Percentiles rank a stretch among this genome's conserved stretches.
Conservation (phyloP, 2,113 vertebrate species). For the Pao palembangensis region DNA sequence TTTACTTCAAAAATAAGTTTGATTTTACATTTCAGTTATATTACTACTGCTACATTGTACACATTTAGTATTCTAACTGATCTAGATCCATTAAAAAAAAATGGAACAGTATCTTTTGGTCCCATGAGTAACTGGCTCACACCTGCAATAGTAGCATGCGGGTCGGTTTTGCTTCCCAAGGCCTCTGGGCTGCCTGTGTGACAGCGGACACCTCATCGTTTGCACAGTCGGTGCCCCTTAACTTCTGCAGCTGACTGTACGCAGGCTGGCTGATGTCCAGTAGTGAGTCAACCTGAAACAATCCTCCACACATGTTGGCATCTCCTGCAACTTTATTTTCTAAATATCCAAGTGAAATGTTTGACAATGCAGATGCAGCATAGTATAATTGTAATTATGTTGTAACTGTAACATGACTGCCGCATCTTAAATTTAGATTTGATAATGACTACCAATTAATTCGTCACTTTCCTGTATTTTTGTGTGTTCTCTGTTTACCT, state of each 20-base stretch:
- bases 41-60: not conserved
- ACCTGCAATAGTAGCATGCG: slow-evolving; percentile 90
- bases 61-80: not conserved
- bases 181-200: slow-evolving; percentile 78
- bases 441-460: too few relatives aligned
- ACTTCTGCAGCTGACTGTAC: slow-evolving; percentile 86
- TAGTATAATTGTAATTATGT: not conserved
- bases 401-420: not conserved
- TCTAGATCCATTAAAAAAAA: not conserved
- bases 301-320: not conserved
- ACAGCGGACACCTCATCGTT: slow-evolving; percentile 86
- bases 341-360: not conserved
- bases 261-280: slow-evolving; percentile 91
- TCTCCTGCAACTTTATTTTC: not conserved
- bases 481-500: too few relatives aligned
- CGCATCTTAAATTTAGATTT: not conserved
- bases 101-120: not conserved
- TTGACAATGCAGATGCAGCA: not conserved
- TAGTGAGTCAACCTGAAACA: slow-evolving; percentile 80
- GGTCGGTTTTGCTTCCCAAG: slow-evolving; percentile 88
- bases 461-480: too few relatives aligned
- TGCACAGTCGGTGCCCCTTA: slow-evolving; percentile 78
- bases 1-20: too few relatives aligned
- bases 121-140: too few relatives aligned
- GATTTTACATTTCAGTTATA: too few relatives aligned